These are phyloP conservation scores for Colostygia pectinataria DNA, from an alignment of 2,888 invertebrate species.

Conservation along the genomic window DNA sequence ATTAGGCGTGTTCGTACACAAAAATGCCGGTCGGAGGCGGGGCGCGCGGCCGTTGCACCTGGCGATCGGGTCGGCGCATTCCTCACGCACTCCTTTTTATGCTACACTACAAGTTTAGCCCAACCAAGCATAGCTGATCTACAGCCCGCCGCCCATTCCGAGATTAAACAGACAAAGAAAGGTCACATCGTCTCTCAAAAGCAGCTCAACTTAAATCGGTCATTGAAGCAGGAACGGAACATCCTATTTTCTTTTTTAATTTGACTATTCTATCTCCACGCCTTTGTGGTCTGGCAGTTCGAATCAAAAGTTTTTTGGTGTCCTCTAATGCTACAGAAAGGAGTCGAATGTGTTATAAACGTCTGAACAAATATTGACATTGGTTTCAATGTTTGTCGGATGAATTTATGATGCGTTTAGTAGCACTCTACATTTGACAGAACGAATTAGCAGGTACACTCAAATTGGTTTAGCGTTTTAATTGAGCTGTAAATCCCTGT, in stretches of 20 bases:
- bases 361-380: slow-evolving; percentile 64
- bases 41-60: slow-evolving; percentile 79
- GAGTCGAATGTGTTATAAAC: slow-evolving; percentile 41
- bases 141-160: slow-evolving; percentile 40
- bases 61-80: slow-evolving; percentile 73
- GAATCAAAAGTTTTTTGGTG: slow-evolving; percentile 55
- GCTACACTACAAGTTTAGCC: slow-evolving; percentile 66
- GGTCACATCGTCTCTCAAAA: slow-evolving; percentile 45
- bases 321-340: slow-evolving; percentile 39
- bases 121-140: slow-evolving; percentile 59
- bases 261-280: slow-evolving; percentile 62
- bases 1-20: slow-evolving; percentile 66
- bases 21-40: slow-evolving; percentile 74
- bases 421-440: slow-evolving; percentile 50
- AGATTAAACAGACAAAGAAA: slow-evolving; percentile 49
- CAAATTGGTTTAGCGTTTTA: slow-evolving; percentile 53
- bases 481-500: slow-evolving; percentile 36
- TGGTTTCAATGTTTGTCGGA: slow-evolving; percentile 50
- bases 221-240: slow-evolving; percentile 56
- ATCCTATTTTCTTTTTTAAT: slow-evolving; percentile 64
- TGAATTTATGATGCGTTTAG: slow-evolving; percentile 62
- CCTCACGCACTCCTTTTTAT: slow-evolving; percentile 81
- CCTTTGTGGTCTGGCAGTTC: slow-evolving; percentile 57
- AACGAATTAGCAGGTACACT: slow-evolving; percentile 58
- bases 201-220: slow-evolving; percentile 48